These are phyloP conservation scores for Perdita meconis DNA, from an alignment of 2,888 invertebrate species.

Conservation along the genomic window DNA sequence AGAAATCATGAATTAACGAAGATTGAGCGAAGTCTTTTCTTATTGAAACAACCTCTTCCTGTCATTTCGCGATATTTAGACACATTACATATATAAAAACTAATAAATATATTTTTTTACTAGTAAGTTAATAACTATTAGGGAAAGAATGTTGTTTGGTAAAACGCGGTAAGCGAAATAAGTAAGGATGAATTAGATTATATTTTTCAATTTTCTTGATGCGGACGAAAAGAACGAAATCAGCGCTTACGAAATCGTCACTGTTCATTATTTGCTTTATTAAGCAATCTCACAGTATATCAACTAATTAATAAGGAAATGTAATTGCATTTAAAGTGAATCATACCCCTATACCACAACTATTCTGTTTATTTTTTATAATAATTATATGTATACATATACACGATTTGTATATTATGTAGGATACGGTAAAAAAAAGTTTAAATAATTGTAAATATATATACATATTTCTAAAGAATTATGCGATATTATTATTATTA, in stretches of 20 bases:
- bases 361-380: conserved; percentile 73
- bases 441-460: conserved; percentile 67
- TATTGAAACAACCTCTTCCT: conserved; percentile 57
- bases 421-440: conserved; percentile 58
- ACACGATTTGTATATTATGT: conserved; percentile 68
- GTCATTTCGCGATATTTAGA: conserved; percentile 61
- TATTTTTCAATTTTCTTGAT: conserved; percentile 67
- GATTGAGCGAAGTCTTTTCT: conserved; percentile 46
- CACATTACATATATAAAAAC: conserved; percentile 51
- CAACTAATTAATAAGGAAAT: conserved; percentile 50
- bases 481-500: conserved; percentile 50
- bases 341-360: conserved; percentile 63
- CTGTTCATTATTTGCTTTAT: conserved; percentile 58
- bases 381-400: conserved; percentile 64
- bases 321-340: conserved; percentile 62
- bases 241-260: conserved; percentile 38
- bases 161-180: conserved; percentile 38
- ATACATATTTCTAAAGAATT: conserved; percentile 46
- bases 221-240: conserved; percentile 36
- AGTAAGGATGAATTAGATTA: conserved; percentile 50
- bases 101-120: conserved; percentile 72
- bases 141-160: conserved; percentile 49
- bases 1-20: conserved; percentile 37
- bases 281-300: conserved; percentile 45
- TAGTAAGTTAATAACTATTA: conserved; percentile 53